Base-by-base conservation (phyloP, 2,797 vertebrate genomes). In the Characodon lateralis region DNA sequence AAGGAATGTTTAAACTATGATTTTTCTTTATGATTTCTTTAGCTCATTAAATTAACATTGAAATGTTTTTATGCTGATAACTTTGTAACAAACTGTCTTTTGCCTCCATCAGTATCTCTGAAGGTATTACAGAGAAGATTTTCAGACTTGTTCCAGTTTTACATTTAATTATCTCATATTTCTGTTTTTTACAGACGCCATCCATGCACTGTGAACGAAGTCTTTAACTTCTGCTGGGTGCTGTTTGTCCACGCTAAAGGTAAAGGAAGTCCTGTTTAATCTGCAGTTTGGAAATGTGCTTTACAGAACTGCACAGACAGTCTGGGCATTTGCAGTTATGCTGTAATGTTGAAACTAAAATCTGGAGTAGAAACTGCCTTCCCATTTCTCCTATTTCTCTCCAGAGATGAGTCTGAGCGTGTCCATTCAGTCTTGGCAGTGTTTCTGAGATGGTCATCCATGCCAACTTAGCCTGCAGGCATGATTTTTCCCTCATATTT, bases 171-270 rank as follows among this genome's bases (percentile, higher is more conserved):
- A 3, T 61, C 24, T 41, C 14, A 2, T 0, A 4, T 50, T 35
- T 68, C 41, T 41, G 3, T 24, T 82, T 24, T 82, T 26, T 46
- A 6, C 90, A 99, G 98, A 74, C 96, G 97, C 5, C 97, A 98
- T 10, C 97, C 97, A 0, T 99, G 98, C 91, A 98, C 97, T 0
- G 96, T 98, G 70, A 91, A 94, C 0, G 98, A 99, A 89, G 96
- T 98, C 88, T 99, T 99, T 93, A 97, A 97, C 88, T 98, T 99
- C 89, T 99, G 97, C 91, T 99, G 98, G 98, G 95, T 97, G 77
- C 93, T 99, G 79, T 99, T 98, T 85, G 94, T 99, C 86, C 96
- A 98, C 53, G 96, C 98, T 61, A 99, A 99, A 98, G 98, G 98
- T 98, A 95, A 95, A 39, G 1, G 39, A 10, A 26, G 24, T 20